A percentile compares a stretch with the other conserved stretches of the same genome.
These are phyloP conservation scores for Myzus persicae DNA, from an alignment of 1,140 invertebrate genomes.

Conservation along the genomic window DNA sequence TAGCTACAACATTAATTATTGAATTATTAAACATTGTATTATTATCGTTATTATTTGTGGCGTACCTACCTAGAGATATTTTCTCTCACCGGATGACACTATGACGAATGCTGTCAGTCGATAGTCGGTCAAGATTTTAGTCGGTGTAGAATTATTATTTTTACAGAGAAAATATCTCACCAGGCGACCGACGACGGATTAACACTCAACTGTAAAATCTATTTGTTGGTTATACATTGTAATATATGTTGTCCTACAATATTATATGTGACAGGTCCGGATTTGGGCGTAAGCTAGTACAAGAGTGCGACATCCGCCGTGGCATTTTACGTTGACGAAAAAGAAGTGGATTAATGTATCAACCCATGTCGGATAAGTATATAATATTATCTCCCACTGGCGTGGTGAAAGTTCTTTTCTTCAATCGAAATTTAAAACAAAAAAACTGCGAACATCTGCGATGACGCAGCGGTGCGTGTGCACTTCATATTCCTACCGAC, in stretches of 20 bases:
- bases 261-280: neutral
- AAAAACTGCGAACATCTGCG: neutral
- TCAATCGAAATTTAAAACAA: neutral
- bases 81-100: neutral
- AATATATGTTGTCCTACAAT: neutral
- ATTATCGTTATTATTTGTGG: neutral
- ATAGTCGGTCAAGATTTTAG: neutral
- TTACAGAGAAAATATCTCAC: neutral
- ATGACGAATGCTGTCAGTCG: neutral
- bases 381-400: neutral
- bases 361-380: neutral
- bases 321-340: neutral
- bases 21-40: neutral
- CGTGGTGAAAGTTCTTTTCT: neutral
- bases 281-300: neutral
- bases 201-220: neutral
- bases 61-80: neutral
- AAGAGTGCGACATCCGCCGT: neutral
- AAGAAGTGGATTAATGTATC: neutral
- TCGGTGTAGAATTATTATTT: neutral
- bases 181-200: neutral
- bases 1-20: neutral
- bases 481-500: too few species aligned
- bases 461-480: too few species aligned
- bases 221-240: neutral